A percentile compares a stretch with the other conserved stretches of the same genome.
Evolutionary conservation across 2,797 vertebrate genomes (phyloP).

Genomic region (Smutsia temminckii): DNA sequence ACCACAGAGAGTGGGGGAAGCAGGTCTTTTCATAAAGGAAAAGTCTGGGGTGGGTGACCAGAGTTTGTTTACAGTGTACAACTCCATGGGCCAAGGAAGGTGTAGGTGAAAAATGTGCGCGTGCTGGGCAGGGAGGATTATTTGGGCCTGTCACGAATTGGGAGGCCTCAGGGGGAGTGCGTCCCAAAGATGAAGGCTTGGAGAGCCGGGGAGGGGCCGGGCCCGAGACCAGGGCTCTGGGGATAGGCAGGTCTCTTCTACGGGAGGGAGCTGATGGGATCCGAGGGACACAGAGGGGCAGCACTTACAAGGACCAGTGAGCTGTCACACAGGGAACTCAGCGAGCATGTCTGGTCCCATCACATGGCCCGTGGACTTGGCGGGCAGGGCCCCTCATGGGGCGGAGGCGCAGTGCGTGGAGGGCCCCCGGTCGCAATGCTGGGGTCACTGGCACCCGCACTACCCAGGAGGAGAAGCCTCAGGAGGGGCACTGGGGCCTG

Average conservation of each 20-base stretch:
- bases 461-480: background rate
- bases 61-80: background rate
- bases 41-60: background rate
- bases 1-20: background rate
- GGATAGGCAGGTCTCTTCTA: background rate
- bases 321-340: background rate
- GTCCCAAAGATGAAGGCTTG: background rate
- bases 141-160: background rate
- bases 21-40: background rate
- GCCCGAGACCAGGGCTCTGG: background rate
- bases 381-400: background rate
- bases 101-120: too few species aligned
- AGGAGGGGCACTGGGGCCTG: background rate
- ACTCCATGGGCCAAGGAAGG: background rate
- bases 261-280: background rate
- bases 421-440: fast-evolving
- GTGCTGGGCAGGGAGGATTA: background rate
- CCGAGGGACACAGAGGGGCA: background rate
- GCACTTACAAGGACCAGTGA: background rate
- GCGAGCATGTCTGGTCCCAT: background rate
- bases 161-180: background rate
- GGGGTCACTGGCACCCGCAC: background rate
- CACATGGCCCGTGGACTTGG: background rate
- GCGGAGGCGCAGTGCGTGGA: background rate
- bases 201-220: background rate